Percentiles rank a stretch among this genome's conserved stretches.
These are phyloP conservation scores for Simalia tracyae DNA, from an alignment of 2,797 vertebrate species.

Conservation along the genomic window DNA sequence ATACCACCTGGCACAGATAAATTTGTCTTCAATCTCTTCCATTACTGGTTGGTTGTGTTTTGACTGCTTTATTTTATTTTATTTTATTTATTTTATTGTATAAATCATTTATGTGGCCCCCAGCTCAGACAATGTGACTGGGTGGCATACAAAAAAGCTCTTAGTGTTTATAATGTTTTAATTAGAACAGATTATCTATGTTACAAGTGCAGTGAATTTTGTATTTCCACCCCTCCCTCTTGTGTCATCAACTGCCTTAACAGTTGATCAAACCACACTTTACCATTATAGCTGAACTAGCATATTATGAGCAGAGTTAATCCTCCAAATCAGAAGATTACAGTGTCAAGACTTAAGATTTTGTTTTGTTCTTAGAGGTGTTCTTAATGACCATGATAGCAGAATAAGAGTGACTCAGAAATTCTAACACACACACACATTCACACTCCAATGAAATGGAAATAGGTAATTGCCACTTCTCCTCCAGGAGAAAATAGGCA, in stretches of 20 bases:
- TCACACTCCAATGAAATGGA: background rate
- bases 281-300: background rate
- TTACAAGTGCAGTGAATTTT: background rate
- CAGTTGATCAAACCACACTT: background rate
- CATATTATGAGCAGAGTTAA: background rate
- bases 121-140: background rate
- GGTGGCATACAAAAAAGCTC: background rate
- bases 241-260: background rate
- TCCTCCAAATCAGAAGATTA: background rate
- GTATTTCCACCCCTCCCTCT: background rate
- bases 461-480: background rate
- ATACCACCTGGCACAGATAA: background rate
- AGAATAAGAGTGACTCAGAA: background rate
- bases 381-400: background rate
- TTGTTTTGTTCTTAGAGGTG: background rate
- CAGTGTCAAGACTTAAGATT: background rate
- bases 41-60: background rate
- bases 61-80: background rate
- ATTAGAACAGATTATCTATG: background rate
- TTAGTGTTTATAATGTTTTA: background rate
- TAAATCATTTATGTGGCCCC: background rate
- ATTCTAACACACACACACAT: background rate
- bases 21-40: background rate
- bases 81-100: background rate
- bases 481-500: background rate